These are phyloP conservation scores for Gopherus evgoodei DNA, from an alignment of 2,113 vertebrate species.

Conservation along the genomic window DNA sequence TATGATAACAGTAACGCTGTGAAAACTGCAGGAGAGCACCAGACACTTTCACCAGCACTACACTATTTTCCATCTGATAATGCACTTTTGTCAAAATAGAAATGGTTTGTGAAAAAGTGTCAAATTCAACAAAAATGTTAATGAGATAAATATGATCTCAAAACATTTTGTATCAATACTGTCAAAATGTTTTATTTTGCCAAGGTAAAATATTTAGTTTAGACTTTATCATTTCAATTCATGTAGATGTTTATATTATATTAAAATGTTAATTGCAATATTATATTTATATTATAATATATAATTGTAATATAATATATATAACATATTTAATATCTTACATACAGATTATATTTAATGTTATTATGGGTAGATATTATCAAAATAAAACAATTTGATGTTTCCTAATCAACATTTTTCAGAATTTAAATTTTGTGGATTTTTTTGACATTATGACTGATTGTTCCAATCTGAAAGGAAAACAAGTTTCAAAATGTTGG, in stretches of 20 bases:
- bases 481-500: not conserved
- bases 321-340: too few species aligned
- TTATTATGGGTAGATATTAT: not conserved
- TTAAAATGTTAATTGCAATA: too few species aligned
- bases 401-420: not conserved
- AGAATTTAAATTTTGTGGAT: not conserved
- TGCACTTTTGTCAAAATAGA: not conserved
- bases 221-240: not conserved
- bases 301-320: too few species aligned
- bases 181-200: not conserved
- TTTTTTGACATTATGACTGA: not conserved
- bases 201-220: not conserved
- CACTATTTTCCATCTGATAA: not conserved
- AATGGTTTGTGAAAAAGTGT: not conserved
- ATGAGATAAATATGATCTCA: too few species aligned
- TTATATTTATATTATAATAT: not conserved
- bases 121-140: too few species aligned
- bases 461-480: not conserved
- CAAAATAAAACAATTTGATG: not conserved
- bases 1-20: too few species aligned
- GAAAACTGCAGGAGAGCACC: not conserved
- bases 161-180: too few species aligned
- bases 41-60: not conserved
- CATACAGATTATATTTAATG: not conserved
- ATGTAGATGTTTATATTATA: not conserved